phyloP scores from a whole-genome alignment of 2,797 vertebrate genomes.

The Trichosurus vulpecula region DNA sequence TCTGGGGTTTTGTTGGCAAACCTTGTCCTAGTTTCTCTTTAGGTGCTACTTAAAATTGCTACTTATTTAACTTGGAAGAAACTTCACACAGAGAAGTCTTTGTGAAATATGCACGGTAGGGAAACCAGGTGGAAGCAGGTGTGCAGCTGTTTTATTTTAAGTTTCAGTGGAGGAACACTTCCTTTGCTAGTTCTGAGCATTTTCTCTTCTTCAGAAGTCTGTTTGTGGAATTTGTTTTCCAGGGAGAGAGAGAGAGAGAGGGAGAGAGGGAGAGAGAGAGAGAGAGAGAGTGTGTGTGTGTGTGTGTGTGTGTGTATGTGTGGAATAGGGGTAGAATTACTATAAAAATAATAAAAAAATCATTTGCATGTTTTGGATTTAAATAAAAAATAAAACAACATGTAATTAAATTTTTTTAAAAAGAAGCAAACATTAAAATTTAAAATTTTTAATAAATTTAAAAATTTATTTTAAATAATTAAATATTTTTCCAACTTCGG shows the following conservation, averaged over 20 bases:
- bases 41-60: constrained; percentile 86
- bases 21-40: constrained; percentile 79
- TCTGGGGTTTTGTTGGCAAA: constrained; percentile 85
- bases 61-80: constrained; percentile 90
- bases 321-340: neutral
- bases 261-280: too few relatives aligned
- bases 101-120: constrained; percentile 77
- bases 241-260: too few relatives aligned
- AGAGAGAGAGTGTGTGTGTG: neutral
- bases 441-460: constrained; percentile 11
- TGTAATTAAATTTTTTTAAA: constrained; percentile 51
- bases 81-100: constrained; percentile 85
- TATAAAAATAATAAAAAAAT: constrained; percentile 69
- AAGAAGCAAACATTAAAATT: constrained; percentile 65
- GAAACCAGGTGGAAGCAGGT: constrained; percentile 86
- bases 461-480: too few relatives aligned
- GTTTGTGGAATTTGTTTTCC: constrained; percentile 79
- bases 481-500: neutral
- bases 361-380: constrained; percentile 74
- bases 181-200: constrained; percentile 73
- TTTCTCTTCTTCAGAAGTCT: constrained; percentile 76
- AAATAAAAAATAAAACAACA: constrained; percentile 28
- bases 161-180: constrained; percentile 70
- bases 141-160: constrained; percentile 78
- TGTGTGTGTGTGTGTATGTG: neutral